A percentile compares a stretch with the other conserved stretches of the same genome.
phyloP scores from a whole-genome alignment of 2,888 invertebrate species.

The Bugulina stolonifera region DNA sequence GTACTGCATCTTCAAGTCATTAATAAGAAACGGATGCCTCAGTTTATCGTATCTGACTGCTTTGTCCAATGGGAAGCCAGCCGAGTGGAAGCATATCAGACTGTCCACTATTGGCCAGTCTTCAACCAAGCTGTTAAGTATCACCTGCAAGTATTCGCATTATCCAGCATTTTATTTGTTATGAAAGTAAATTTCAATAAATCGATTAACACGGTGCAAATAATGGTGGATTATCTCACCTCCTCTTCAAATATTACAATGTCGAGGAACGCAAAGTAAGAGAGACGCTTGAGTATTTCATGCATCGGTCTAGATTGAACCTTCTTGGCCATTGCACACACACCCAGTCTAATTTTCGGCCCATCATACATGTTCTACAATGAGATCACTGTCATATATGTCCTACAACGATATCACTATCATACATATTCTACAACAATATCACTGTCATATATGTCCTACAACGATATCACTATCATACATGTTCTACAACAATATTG shows the following conservation, averaged over 20 bases:
- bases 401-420: too few relatives aligned
- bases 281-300: slow-evolving; percentile 88
- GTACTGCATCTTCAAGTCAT: slow-evolving; percentile 97
- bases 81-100: slow-evolving; percentile 94
- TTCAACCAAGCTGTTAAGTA: slow-evolving; percentile 84
- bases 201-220: too few relatives aligned
- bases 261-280: slow-evolving; percentile 92
- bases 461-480: too few relatives aligned
- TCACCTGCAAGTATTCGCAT: too few relatives aligned
- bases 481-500: too few relatives aligned
- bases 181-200: too few relatives aligned
- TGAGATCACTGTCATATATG: too few relatives aligned
- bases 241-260: slow-evolving; percentile 90
- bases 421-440: too few relatives aligned
- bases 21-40: slow-evolving; percentile 90
- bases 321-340: slow-evolving; percentile 99
- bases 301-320: slow-evolving; percentile 99
- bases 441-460: too few relatives aligned
- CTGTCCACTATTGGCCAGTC: slow-evolving; percentile 98
- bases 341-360: slow-evolving; percentile 73
- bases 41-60: slow-evolving; percentile 92
- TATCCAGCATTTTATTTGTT: too few relatives aligned
- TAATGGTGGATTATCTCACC: slow-evolving; percentile 65
- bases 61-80: slow-evolving; percentile 95
- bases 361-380: slow-evolving; percentile 21